Percentiles rank a stretch among this genome's conserved stretches.
phyloP scores from a whole-genome alignment of 2,113 vertebrate species.

The Nothocercus nigrocapillus region DNA sequence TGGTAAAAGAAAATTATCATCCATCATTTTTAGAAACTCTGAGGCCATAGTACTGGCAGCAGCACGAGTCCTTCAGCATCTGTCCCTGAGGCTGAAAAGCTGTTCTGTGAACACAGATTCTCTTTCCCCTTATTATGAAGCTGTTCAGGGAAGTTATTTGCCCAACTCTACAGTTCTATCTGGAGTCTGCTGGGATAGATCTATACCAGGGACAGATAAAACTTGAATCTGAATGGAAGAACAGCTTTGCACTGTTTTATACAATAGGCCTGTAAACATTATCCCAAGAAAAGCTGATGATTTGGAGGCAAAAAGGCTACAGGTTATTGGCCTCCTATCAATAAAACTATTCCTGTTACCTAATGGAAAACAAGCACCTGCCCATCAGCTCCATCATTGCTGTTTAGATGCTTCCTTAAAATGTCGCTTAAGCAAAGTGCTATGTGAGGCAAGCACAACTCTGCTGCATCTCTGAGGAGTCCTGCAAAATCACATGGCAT shows the following conservation, averaged over 20 bases:
- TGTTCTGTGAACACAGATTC: conserved; percentile 23
- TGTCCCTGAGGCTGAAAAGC: conserved; percentile 26
- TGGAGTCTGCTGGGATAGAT: not conserved
- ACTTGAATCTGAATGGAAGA: not conserved
- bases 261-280: not conserved
- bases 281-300: not conserved
- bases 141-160: conserved; percentile 4
- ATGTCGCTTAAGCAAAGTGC: accelerated
- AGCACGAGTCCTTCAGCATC: not conserved
- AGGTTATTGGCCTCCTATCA: not conserved
- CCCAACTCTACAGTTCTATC: not conserved
- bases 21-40: not conserved
- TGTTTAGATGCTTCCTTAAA: not conserved
- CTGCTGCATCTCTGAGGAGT: not conserved
- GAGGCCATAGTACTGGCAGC: not conserved
- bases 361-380: not conserved
- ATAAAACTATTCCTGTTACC: not conserved
- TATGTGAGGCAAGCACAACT: not conserved
- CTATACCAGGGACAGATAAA: not conserved
- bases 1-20: not conserved
- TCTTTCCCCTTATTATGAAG: not conserved
- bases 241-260: not conserved
- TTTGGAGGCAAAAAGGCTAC: not conserved
- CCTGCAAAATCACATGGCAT: not conserved
- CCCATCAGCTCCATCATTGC: not conserved